Conservation (phyloP, 2,797 vertebrate genomes). For the Semotilus atromaculatus region DNA sequence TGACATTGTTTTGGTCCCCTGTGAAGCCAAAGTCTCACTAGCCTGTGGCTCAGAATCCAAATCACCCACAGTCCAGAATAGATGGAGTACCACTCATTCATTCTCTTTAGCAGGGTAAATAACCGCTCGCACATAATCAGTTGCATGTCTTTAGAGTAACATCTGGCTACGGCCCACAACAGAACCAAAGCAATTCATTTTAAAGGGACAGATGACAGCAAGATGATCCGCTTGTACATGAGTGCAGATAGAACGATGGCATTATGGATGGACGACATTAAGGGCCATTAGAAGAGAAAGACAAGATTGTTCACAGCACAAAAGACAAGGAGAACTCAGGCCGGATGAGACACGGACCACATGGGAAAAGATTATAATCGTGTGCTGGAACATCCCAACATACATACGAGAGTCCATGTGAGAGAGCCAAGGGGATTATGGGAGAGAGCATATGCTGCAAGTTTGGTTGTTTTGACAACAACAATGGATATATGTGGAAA, state of each 20-base stretch:
- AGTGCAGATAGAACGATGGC: neutral
- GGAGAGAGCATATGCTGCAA: slow-evolving; percentile 13
- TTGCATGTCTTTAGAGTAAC: slow-evolving; percentile 11
- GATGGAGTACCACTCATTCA: neutral
- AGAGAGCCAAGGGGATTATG: slow-evolving; percentile 30
- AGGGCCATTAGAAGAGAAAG: neutral
- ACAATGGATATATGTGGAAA: neutral
- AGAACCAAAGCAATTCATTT: neutral
- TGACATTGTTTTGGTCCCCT: slow-evolving; percentile 54
- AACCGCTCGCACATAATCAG: neutral
- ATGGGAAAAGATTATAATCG: slow-evolving; percentile 12
- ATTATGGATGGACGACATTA: neutral
- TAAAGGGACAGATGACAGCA: neutral
- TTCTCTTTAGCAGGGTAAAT: neutral
- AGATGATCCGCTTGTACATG: slow-evolving; percentile 6
- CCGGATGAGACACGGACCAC: neutral
- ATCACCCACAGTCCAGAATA: neutral
- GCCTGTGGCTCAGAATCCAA: neutral
- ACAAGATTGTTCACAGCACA: neutral
- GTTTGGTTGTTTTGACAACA: neutral
- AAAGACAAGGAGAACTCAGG: slow-evolving; percentile 2
- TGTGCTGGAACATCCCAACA: slow-evolving; percentile 15
- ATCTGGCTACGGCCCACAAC: neutral
- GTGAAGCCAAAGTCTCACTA: neutral
- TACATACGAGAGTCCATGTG: neutral